A percentile compares a stretch with the other conserved stretches of the same genome.
Evolutionary conservation across 2,797 vertebrate genomes (phyloP).

Genomic region (Pyrrhura leucotis): DNA sequence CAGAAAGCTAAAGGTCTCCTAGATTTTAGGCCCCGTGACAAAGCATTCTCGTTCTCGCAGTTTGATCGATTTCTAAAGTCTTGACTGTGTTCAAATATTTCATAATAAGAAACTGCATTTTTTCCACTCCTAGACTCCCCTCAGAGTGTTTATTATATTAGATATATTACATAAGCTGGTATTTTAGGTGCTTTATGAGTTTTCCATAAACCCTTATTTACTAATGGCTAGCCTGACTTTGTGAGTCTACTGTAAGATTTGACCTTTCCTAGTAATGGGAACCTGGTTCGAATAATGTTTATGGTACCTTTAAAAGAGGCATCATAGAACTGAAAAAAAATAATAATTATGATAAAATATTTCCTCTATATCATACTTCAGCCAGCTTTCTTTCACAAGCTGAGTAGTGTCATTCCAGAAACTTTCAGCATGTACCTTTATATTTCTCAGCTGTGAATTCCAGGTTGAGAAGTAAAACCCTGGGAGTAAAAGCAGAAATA

Average conservation of each 20-base stretch:
- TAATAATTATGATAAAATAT: neutral
- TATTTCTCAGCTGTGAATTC: neutral
- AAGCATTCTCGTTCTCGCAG: neutral
- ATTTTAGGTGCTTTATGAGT: conserved; percentile 57
- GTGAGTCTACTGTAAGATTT: conserved; percentile 25
- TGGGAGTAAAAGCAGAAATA: neutral
- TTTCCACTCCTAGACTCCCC: conserved; percentile 23
- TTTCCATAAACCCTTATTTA: conserved; percentile 64
- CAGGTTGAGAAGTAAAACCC: neutral
- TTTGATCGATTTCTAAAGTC: conserved; percentile 44
- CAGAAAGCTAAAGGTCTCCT: conserved; percentile 23
- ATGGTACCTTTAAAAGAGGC: conserved; percentile 14
- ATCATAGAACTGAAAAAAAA: conserved; percentile 27
- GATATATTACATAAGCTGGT: conserved; percentile 48
- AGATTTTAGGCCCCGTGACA: conserved; percentile 37
- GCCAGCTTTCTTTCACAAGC: neutral
- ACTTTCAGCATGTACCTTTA: neutral
- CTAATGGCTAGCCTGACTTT: conserved; percentile 46
- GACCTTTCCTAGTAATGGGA: conserved; percentile 31
- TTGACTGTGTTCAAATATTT: conserved; percentile 27
- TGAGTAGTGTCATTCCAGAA: neutral
- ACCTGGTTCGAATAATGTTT: conserved; percentile 37
- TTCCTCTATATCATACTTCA: neutral
- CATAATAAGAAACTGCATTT: conserved; percentile 40
- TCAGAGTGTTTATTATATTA: conserved; percentile 50